A percentile compares a stretch with the other conserved stretches of the same genome.
Conservation (phyloP, 2,797 vertebrate species). For the Neomorphus geoffroyi region DNA sequence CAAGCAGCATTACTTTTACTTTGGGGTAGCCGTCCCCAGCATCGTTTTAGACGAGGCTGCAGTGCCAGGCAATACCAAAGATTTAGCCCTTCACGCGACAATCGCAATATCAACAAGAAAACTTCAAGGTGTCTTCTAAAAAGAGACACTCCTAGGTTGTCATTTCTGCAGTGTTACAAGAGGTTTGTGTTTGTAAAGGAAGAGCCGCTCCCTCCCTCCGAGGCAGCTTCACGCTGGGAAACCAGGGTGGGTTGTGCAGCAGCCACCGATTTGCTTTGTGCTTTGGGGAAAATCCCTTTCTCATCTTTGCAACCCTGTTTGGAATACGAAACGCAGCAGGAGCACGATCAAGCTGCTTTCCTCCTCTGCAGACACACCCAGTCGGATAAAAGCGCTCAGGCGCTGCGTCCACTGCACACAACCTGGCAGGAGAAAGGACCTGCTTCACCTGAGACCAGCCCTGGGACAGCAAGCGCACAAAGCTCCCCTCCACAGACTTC, state of each 20-base stretch:
- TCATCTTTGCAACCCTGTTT: neutral
- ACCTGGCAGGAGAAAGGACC: neutral
- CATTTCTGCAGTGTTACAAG: neutral
- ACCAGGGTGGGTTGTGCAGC: neutral
- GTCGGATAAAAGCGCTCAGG: rapidly evolving
- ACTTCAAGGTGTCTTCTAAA: neutral
- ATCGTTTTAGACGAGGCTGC: neutral
- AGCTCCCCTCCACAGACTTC: neutral
- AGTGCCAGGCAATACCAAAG: neutral
- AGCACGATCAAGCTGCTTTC: neutral
- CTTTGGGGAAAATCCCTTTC: neutral
- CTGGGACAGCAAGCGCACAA: rapidly evolving
- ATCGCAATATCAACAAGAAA: neutral
- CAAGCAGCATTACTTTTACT: neutral
- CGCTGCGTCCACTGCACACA: rapidly evolving
- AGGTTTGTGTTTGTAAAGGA: neutral
- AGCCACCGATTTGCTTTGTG: neutral
- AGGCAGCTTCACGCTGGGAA: neutral
- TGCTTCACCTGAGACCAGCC: neutral
- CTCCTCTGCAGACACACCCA: neutral
- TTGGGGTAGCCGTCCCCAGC: neutral
- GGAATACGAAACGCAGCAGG: rapidly evolving
- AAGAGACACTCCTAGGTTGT: neutral
- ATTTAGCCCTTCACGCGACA: rapidly evolving
- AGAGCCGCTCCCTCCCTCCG: neutral